Percentiles rank a stretch among this genome's conserved stretches.
phyloP scores from a whole-genome alignment of 2,113 vertebrate genomes.

The Cygnus buccinator region DNA sequence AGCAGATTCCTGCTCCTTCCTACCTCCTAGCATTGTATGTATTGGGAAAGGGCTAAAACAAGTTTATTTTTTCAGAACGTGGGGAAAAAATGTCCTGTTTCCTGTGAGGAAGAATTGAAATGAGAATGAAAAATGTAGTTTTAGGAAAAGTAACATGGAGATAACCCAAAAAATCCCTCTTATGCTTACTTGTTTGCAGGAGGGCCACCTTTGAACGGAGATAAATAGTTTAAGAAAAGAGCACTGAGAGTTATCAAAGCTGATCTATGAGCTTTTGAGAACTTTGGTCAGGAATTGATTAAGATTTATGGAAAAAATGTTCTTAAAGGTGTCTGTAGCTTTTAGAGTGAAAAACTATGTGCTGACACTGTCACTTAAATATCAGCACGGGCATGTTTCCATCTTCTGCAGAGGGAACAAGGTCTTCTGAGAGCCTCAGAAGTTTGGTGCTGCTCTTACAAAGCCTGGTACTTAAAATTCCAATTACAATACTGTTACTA shows the following conservation, averaged over 20 bases:
- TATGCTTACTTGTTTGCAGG: not conserved
- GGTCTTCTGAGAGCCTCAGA: not conserved
- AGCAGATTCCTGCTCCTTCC: not conserved
- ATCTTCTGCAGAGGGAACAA: not conserved
- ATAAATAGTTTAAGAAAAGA: fast-evolving
- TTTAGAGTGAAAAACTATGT: fast-evolving
- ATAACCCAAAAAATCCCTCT: not conserved
- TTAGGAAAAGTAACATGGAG: fast-evolving
- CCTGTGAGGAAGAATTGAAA: not conserved
- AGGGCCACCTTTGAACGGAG: not conserved
- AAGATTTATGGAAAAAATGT: not conserved
- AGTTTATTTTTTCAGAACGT: not conserved
- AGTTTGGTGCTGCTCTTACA: not conserved
- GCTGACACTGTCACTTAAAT: not conserved
- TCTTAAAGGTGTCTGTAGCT: not conserved
- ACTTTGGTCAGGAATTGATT: not conserved
- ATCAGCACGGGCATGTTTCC: fast-evolving
- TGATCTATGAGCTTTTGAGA: not conserved
- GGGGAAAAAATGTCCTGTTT: not conserved
- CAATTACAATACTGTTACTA: too few relatives aligned
- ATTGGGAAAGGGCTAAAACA: not conserved
- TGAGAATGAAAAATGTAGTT: not conserved
- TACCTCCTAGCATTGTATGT: not conserved
- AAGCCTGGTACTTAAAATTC: not conserved
- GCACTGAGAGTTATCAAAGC: not conserved